A percentile compares a stretch with the other conserved stretches of the same genome.
Conservation (phyloP, 2,888 invertebrate species). For the Ecliptopera silaceata region DNA sequence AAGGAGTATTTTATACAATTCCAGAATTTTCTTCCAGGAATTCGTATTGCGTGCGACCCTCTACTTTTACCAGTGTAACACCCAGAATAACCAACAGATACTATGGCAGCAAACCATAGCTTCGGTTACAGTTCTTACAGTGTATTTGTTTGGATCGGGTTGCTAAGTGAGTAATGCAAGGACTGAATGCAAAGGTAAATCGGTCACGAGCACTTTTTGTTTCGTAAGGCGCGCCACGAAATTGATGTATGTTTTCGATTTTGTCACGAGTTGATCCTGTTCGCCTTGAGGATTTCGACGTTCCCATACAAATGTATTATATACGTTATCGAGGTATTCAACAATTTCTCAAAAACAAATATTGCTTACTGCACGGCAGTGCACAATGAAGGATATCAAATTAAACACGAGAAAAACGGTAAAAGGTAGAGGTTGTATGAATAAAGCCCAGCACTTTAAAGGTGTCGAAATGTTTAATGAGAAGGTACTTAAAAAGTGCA, state of each 20-base stretch:
- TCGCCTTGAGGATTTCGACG: conserved; percentile 13
- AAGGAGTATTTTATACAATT: neutral
- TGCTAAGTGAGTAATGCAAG: conserved; percentile 37
- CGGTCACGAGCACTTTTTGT: conserved; percentile 32
- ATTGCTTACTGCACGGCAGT: neutral
- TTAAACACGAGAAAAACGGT: neutral
- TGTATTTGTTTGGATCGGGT: conserved; percentile 29
- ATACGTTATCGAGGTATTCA: conserved; percentile 2
- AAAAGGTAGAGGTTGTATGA: neutral
- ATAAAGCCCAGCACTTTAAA: neutral
- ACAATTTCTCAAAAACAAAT: neutral
- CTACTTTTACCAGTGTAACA: conserved; percentile 26
- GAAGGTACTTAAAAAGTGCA: conserved; percentile 21
- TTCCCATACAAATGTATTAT: conserved; percentile 2
- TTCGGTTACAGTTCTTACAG: conserved; percentile 4
- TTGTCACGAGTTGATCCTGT: conserved; percentile 16
- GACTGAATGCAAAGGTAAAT: conserved; percentile 27
- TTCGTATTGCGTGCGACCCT: conserved; percentile 23
- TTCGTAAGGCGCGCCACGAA: conserved; percentile 25
- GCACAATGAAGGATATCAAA: neutral
- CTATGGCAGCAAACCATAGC: neutral
- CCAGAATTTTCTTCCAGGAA: conserved; percentile 13
- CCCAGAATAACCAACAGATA: conserved; percentile 17
- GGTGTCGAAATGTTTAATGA: conserved; percentile 17
- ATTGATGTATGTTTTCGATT: conserved; percentile 26